phyloP scores from a whole-genome alignment of 2,888 invertebrate species.

The Cerceris ruficornis region DNA sequence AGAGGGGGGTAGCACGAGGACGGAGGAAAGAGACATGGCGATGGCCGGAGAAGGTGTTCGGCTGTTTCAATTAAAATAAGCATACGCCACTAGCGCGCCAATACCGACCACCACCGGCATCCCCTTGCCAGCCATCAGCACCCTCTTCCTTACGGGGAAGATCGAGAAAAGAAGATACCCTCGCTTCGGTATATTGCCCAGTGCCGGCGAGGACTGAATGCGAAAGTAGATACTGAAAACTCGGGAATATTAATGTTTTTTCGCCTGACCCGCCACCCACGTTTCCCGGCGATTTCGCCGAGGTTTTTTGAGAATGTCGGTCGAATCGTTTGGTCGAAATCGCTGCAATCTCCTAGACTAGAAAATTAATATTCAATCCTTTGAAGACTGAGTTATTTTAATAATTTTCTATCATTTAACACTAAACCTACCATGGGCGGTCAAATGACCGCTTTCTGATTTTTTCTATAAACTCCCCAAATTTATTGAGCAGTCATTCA shows the following conservation, averaged over 20 bases:
- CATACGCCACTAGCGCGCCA: conserved; percentile 71
- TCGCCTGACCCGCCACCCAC: neutral
- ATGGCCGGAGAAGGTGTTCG: conserved; percentile 58
- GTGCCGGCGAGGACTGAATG: conserved; percentile 77
- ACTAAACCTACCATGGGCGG: too few relatives aligned
- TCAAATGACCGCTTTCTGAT: too few relatives aligned
- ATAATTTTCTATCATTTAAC: too few relatives aligned
- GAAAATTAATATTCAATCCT: too few relatives aligned
- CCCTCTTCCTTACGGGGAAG: conserved; percentile 52
- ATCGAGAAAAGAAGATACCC: conserved; percentile 68
- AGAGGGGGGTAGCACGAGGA: conserved; percentile 39
- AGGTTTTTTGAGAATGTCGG: neutral
- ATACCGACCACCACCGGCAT: conserved; percentile 53
- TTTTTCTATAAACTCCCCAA: too few relatives aligned
- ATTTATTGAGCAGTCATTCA: too few relatives aligned
- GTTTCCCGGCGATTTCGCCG: neutral
- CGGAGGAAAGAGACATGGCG: conserved; percentile 33
- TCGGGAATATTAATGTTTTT: conserved; percentile 58
- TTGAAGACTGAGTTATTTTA: too few relatives aligned
- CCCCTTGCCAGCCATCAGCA: conserved; percentile 46
- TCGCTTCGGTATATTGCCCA: conserved; percentile 75
- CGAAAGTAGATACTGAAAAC: conserved; percentile 72
- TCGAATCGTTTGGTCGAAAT: conserved; percentile 4
- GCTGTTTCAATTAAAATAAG: conserved; percentile 81
- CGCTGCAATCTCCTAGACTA: neutral